phyloP scores from a whole-genome alignment of 2,113 vertebrate species.

The Delphinapterus leucas region DNA sequence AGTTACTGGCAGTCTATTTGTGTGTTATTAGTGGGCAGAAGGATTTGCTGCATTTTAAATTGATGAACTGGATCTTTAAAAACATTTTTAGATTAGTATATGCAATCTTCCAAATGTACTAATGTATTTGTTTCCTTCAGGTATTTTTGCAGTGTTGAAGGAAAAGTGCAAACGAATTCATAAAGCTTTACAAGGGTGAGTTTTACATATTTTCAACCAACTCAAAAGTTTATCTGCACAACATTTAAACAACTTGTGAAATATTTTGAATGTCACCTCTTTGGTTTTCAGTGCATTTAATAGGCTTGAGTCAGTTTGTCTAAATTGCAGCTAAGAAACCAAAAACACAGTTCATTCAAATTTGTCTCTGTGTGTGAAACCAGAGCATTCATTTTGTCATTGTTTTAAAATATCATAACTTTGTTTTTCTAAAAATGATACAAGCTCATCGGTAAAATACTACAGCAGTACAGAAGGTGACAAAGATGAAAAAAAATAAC shows the following conservation, averaged over 20 bases:
- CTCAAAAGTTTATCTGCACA: not conserved
- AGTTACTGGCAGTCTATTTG: not conserved
- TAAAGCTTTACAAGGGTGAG: conserved; percentile 91
- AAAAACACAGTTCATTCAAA: not conserved
- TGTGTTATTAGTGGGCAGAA: not conserved
- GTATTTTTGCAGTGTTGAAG: conserved; percentile 89
- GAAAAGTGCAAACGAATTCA: conserved; percentile 90
- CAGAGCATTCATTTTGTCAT: not conserved
- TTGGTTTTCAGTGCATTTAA: not conserved
- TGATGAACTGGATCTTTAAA: not conserved
- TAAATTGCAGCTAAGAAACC: not conserved
- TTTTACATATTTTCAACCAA: conserved; percentile 1
- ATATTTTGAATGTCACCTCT: not conserved
- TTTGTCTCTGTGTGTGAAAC: not conserved
- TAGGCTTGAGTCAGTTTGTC: not conserved
- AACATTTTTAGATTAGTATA: not conserved
- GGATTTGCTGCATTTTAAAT: not conserved
- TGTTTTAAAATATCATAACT: not conserved
- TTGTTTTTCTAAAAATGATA: conserved; percentile 25
- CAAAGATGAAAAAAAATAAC: not conserved
- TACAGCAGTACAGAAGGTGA: not conserved
- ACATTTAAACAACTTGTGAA: not conserved
- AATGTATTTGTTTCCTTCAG: conserved; percentile 75
- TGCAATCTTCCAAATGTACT: not conserved
- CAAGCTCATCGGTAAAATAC: not conserved